phyloP scores from a whole-genome alignment of 2,113 vertebrate genomes.

The Casuarius casuarius region DNA sequence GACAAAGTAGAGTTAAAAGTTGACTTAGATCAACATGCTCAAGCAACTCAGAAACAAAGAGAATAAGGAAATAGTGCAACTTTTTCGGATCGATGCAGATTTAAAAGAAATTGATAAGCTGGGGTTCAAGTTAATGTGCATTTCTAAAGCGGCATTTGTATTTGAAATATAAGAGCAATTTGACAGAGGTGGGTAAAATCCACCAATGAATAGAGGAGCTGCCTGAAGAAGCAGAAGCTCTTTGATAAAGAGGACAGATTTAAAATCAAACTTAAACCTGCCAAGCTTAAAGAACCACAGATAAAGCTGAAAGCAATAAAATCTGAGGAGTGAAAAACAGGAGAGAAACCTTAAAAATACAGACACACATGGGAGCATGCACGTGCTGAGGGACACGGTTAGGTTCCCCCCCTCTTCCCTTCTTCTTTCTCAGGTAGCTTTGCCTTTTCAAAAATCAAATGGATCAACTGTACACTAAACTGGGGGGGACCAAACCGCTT shows the following conservation, averaged over 20 bases:
- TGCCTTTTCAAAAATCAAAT: not conserved
- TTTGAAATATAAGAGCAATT: not conserved
- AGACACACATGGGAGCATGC: accelerated
- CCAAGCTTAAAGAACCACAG: not conserved
- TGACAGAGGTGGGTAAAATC: not conserved
- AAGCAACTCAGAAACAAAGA: slow-evolving; percentile 53
- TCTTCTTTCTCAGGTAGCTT: not conserved
- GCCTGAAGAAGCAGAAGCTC: not conserved
- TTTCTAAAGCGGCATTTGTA: not conserved
- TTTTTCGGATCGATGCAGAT: not conserved
- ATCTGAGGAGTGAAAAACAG: not conserved
- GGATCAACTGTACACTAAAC: not conserved
- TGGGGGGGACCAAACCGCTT: not conserved
- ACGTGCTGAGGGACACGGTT: not conserved
- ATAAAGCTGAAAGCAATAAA: not conserved
- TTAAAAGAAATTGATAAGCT: not conserved
- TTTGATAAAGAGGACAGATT: not conserved
- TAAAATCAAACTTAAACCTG: not conserved
- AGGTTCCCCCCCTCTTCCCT: accelerated
- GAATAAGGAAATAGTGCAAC: slow-evolving; percentile 34
- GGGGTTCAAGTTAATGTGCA: not conserved
- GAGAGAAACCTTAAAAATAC: not conserved
- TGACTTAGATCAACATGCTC: slow-evolving; percentile 44
- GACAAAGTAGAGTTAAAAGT: slow-evolving; percentile 46
- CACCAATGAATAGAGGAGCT: not conserved